These are phyloP conservation scores for Aphelinus atriplicis DNA, from an alignment of 1,140 invertebrate species.

Conservation along the genomic window DNA sequence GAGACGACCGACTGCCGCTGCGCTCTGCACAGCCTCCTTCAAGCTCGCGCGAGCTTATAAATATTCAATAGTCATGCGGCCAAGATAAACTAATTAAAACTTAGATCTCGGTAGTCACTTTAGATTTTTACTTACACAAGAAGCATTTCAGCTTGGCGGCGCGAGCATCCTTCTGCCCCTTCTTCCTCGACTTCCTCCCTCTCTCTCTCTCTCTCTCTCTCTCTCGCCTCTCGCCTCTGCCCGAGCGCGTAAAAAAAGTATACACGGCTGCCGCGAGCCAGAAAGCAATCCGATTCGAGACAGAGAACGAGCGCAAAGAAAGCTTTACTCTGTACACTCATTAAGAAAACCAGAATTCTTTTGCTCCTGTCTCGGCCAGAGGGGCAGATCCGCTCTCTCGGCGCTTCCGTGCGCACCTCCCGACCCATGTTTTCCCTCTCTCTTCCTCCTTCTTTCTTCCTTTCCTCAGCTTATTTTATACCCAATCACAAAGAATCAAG, in stretches of 20 bases:
- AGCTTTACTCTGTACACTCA: constrained; percentile 68
- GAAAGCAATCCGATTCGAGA: constrained; percentile 57
- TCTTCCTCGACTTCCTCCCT: too few relatives aligned
- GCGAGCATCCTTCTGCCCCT: constrained; percentile 36
- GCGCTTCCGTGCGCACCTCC: background rate
- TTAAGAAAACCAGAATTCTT: constrained; percentile 65
- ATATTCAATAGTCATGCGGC: constrained; percentile 69
- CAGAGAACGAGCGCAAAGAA: constrained; percentile 58
- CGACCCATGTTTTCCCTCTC: background rate
- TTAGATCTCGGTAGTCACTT: constrained; percentile 69
- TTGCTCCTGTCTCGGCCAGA: constrained; percentile 40
- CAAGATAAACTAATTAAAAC: constrained; percentile 70
- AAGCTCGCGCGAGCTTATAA: constrained; percentile 56
- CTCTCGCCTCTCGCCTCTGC: too few relatives aligned
- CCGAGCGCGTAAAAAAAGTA: constrained; percentile 48
- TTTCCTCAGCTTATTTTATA: too few relatives aligned
- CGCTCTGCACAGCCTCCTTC: too few relatives aligned
- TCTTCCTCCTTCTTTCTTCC: background rate
- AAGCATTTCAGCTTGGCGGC: constrained; percentile 65
- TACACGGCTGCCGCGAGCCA: constrained; percentile 55
- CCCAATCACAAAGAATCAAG: constrained; percentile 28
- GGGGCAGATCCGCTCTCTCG: background rate
- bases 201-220: too few relatives aligned
- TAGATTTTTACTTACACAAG: constrained; percentile 69
- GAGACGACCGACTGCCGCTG: too few relatives aligned